These are phyloP conservation scores for Catocala sponsa DNA, from an alignment of 2,888 invertebrate species.

Conservation along the genomic window DNA sequence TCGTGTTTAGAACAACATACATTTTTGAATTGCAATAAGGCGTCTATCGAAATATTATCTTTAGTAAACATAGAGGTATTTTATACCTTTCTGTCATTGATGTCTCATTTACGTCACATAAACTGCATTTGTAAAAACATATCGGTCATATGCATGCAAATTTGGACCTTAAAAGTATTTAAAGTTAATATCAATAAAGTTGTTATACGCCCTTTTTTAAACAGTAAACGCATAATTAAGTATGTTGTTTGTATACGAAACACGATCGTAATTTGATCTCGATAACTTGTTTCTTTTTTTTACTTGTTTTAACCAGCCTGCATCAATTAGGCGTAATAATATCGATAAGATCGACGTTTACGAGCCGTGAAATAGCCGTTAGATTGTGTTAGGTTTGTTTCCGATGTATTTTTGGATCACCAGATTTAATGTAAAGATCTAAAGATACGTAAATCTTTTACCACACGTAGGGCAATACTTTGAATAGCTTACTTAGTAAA, in stretches of 20 bases:
- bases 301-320: conserved; percentile 7
- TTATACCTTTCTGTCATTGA: no score
- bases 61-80: background rate
- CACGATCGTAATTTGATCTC: conserved; percentile 46
- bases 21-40: background rate
- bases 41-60: background rate
- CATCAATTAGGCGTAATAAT: conserved; percentile 17
- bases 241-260: conserved; percentile 25
- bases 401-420: conserved; percentile 8
- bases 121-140: conserved; percentile 5
- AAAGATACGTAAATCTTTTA: background rate
- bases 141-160: background rate
- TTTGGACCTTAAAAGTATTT: background rate
- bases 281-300: conserved; percentile 27
- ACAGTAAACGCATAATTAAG: background rate
- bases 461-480: background rate
- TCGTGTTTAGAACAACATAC: conserved; percentile 23
- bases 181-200: background rate
- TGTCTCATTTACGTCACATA: no score
- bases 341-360: conserved; percentile 18
- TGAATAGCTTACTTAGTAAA: background rate
- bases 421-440: background rate
- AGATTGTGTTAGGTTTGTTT: conserved; percentile 14
- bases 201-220: background rate
- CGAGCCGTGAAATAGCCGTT: conserved; percentile 5